Conservation (phyloP, 2,113 vertebrate species). For the Callocephalon fimbriatum region DNA sequence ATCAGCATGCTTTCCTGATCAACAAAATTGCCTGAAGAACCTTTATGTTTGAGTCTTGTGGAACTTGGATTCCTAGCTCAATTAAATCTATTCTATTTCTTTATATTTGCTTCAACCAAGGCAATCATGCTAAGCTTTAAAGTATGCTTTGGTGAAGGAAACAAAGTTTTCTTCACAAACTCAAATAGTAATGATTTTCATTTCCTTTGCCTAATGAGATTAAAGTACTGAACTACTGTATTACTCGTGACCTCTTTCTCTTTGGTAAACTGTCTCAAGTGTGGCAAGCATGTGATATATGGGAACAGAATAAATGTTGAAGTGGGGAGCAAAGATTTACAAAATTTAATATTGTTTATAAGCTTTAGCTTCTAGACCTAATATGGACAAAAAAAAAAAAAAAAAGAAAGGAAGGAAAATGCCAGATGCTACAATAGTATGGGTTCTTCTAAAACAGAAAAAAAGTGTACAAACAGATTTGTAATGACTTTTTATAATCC, state of each 20-base stretch:
- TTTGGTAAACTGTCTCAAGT: conserved; percentile 29
- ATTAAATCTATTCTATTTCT: conserved; percentile 29
- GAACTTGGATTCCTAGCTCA: conserved; percentile 13
- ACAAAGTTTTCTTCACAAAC: conserved; percentile 26
- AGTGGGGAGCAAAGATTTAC: conserved; percentile 29
- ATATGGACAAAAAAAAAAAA: neutral
- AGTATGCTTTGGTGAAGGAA: conserved; percentile 10
- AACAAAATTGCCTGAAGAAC: neutral
- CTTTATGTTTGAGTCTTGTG: neutral
- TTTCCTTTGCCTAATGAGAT: conserved; percentile 53
- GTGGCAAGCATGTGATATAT: conserved; percentile 10
- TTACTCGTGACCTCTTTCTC: conserved; percentile 40
- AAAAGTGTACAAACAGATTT: conserved; percentile 40
- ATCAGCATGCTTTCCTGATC: neutral
- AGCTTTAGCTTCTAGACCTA: conserved; percentile 34
- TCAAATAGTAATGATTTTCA: conserved; percentile 23
- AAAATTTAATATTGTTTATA: conserved; percentile 43
- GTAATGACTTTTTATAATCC: conserved; percentile 43
- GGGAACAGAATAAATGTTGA: conserved; percentile 41
- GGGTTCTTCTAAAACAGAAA: neutral
- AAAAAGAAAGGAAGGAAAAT: neutral
- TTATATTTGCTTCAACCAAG: neutral
- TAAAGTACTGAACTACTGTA: conserved; percentile 14
- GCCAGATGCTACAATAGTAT: neutral
- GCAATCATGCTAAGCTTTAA: conserved; percentile 20